Conservation (phyloP, 2,113 vertebrate genomes). For the Accipiter virgatus region DNA sequence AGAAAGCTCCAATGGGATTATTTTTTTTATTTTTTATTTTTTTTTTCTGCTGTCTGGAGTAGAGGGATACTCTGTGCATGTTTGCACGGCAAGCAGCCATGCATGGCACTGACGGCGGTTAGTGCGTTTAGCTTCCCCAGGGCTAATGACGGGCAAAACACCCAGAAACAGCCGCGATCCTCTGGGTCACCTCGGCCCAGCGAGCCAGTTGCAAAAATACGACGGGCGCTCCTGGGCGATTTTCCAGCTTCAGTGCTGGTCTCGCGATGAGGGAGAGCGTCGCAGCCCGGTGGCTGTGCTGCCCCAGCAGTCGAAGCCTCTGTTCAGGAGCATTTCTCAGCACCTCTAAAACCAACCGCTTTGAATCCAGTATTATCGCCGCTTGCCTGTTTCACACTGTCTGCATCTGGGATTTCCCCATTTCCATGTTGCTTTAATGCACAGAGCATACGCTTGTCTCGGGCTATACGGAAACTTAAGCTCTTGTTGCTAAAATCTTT, state of each 20-base stretch:
- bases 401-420: accelerated
- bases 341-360: accelerated
- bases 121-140: accelerated
- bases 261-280: accelerated
- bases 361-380: accelerated
- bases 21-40: too few relatives aligned
- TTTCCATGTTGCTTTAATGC: accelerated
- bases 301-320: neutral
- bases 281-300: neutral
- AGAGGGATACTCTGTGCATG: too few relatives aligned
- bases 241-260: neutral
- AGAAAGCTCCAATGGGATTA: neutral
- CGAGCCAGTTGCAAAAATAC: accelerated
- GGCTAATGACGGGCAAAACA: accelerated
- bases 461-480: accelerated
- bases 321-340: neutral
- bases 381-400: accelerated
- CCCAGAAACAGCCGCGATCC: neutral
- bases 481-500: neutral
- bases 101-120: accelerated
- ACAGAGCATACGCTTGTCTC: accelerated
- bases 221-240: accelerated
- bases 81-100: neutral
- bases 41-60: neutral
- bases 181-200: neutral